Percentiles rank a stretch among this genome's conserved stretches.
Conservation (phyloP, 2,888 invertebrate genomes). For the Cerastis leucographa region DNA sequence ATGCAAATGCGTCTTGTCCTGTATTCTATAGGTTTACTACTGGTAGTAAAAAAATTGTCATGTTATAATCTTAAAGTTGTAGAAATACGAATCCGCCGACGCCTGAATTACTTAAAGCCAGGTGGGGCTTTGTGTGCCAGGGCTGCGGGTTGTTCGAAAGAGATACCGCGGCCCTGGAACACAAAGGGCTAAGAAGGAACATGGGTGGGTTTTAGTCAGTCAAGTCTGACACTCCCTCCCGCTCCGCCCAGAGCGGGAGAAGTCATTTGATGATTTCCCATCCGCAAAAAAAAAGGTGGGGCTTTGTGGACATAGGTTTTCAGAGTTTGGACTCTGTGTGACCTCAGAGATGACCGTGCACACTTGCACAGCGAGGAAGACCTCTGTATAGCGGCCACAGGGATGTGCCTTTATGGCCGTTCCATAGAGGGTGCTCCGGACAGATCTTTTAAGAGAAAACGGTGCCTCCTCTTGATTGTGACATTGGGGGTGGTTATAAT, state of each 20-base stretch:
- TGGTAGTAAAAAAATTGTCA: too few relatives aligned
- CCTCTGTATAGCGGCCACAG: background rate
- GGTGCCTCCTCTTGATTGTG: background rate
- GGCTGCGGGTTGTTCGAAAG: too few relatives aligned
- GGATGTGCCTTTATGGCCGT: background rate
- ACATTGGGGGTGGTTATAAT: background rate
- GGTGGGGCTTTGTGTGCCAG: too few relatives aligned
- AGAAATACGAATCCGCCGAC: too few relatives aligned
- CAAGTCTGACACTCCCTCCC: too few relatives aligned
- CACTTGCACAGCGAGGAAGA: background rate
- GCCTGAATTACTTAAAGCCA: background rate
- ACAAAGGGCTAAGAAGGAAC: too few relatives aligned
- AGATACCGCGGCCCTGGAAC: too few relatives aligned
- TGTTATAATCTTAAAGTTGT: too few relatives aligned
- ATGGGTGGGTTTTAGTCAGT: too few relatives aligned
- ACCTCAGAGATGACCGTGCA: background rate
- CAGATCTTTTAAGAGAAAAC: background rate
- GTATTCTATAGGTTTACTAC: conserved; percentile 1
- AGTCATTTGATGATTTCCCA: too few relatives aligned
- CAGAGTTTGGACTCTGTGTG: background rate
- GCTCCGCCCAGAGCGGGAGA: too few relatives aligned
- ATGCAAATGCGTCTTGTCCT: background rate
- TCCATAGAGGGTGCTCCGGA: background rate
- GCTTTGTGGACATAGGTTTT: background rate
- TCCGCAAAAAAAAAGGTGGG: too few relatives aligned